A percentile compares a stretch with the other conserved stretches of the same genome.
Evolutionary conservation across 1,140 invertebrate genomes (phyloP).

Genomic region (Drosophila suzukii): DNA sequence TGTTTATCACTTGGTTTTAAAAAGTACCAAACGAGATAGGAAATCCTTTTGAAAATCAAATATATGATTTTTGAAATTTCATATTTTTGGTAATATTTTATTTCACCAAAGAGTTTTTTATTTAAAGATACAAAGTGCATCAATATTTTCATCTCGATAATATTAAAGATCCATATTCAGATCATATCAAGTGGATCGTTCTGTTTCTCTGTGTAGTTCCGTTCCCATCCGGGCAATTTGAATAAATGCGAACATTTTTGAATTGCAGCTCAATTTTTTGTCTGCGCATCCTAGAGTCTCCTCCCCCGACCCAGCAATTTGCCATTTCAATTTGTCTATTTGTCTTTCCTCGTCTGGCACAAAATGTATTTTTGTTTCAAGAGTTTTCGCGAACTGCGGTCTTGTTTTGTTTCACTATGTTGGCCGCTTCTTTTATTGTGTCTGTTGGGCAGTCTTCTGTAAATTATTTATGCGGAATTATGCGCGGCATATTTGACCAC

Average conservation of each 20-base stretch:
- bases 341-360: slow-evolving; percentile 39
- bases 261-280: slow-evolving; percentile 43
- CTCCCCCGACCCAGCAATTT: slow-evolving; percentile 5
- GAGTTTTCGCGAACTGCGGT: slow-evolving; percentile 31
- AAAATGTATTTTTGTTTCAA: slow-evolving; percentile 69
- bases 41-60: slow-evolving; percentile 7
- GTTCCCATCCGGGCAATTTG: slow-evolving; percentile 48
- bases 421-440: slow-evolving; percentile 32
- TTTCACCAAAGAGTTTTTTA: background rate
- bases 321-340: slow-evolving; percentile 33
- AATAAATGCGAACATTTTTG: slow-evolving; percentile 72
- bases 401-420: slow-evolving; percentile 34
- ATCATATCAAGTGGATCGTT: slow-evolving; percentile 4
- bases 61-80: slow-evolving; percentile 3
- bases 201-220: slow-evolving; percentile 13
- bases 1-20: background rate
- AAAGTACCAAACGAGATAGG: background rate
- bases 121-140: background rate
- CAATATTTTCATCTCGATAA: no score
- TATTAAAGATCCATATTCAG: background rate
- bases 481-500: slow-evolving; percentile 36
- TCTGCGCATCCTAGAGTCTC: background rate
- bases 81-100: background rate
- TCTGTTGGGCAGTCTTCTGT: slow-evolving; percentile 51
- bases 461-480: slow-evolving; percentile 70